Conservation (phyloP, 2,888 invertebrate genomes). For the Augiades crinisus region DNA sequence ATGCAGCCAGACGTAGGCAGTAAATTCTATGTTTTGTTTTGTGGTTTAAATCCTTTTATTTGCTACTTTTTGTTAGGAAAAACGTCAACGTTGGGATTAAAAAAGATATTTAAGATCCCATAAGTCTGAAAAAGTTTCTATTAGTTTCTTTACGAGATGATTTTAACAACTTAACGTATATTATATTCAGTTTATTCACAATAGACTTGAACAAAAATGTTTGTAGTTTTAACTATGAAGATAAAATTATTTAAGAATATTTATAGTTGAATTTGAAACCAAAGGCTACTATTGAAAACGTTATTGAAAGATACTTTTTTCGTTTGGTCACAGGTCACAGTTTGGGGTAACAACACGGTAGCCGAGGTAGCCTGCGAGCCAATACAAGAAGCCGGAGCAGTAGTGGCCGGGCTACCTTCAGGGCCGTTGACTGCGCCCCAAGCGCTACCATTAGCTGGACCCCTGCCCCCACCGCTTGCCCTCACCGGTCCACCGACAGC, state of each 20-base stretch:
- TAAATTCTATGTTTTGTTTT: conserved; percentile 5
- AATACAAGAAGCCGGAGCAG: conserved; percentile 66
- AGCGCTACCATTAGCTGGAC: conserved; percentile 52
- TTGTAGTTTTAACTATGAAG: too few species aligned
- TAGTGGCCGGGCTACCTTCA: conserved; percentile 61
- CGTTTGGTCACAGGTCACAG: conserved; percentile 61
- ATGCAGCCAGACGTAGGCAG: neutral
- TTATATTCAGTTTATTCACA: too few species aligned
- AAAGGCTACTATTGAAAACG: too few species aligned
- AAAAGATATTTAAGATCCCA: neutral
- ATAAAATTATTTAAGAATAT: too few species aligned
- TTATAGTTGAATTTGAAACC: too few species aligned
- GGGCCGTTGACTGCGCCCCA: conserved; percentile 60
- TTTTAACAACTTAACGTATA: too few species aligned
- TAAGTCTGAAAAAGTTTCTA: neutral
- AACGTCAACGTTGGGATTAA: neutral
- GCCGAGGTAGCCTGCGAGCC: conserved; percentile 72
- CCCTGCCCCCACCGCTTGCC: conserved; percentile 43
- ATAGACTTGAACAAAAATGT: too few species aligned
- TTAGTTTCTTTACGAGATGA: conserved; percentile 14
- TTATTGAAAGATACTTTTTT: too few species aligned
- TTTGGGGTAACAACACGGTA: conserved; percentile 66
- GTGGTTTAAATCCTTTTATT: neutral
- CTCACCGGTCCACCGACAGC: conserved; percentile 60
- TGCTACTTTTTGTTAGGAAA: neutral